Base-by-base conservation (phyloP, 2,888 invertebrate species). In the Palloptera scutellata region DNA sequence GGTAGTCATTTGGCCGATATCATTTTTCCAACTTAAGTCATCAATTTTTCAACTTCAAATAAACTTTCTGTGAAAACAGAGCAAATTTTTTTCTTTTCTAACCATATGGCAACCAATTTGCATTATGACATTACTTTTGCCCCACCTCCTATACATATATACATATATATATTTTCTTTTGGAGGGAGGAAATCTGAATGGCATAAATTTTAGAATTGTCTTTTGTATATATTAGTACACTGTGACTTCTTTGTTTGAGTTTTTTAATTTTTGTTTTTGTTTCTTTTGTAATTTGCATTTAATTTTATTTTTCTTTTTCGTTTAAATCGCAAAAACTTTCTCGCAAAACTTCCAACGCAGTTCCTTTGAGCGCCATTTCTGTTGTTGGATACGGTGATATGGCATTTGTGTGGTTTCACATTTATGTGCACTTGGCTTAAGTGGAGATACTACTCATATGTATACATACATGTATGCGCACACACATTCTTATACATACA, bases 241-340 rank as follows among this genome's bases (percentile, higher is more conserved):
- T 17, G 1, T 2, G 4, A 4, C 20, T 53, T 15, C 17, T 17
- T 6, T 30, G 30, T 30, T 30, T 30, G 6, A 4, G 30, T 30
- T 4, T 30, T 30, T 30, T 30, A 4, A 2, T 2, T 30, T 30
- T 30, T 30, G 30, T 30, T 30, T 30, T 30, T 30, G 30, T 30
- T 30, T 30, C 15, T 15, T 48, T 48, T 48, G 51, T 53, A 51
- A 55, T 66, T 66, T 66, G 61, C 66, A 61, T 61, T 61, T 61
- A 61, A 61, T 61, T 61, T 61, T 57, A 61, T 61, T 66, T 65
- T 59, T 55, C 55, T 61, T 48, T n/a, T 48, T 52, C 12, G 41
- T 15, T 15, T 30, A 61, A 66, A 54, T 61, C 40, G 51, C 51
- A 66, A 64, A 48, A 61, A 66, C 57, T 66, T 65, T 61, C 48